Base-by-base conservation (phyloP, 2,888 invertebrate genomes). In the Nephrotoma flavescens region DNA sequence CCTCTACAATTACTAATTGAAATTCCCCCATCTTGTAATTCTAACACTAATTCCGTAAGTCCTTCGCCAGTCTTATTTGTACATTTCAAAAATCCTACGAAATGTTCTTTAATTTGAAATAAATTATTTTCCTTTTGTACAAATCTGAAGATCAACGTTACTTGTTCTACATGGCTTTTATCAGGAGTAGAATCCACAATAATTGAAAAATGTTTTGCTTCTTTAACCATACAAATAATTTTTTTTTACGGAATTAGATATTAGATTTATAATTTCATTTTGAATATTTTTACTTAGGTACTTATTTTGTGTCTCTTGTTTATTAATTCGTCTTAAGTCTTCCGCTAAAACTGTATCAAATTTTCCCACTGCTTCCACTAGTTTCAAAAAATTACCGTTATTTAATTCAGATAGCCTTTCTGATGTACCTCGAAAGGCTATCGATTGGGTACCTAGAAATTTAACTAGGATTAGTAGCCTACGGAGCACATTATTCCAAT, bases 381-480 rank as follows among this genome's bases (percentile, higher is more conserved):
- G 31, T 31, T 31, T 0, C 2, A 1, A 2, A 1, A 31, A 31
- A 31, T 31, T 31, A 31, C 31, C 31, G 31, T 31, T 31, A 31
- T 31, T 31, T 31, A 31, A 31, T 31, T 31, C 31, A 31, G 0
- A 31, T 2, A 31, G 31, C 31, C 31, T 31, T 31, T 31, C 31
- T 31, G 31, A 31, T 31, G 31, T 2, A 2, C 1, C 31, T 31
- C 31, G 31, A 31, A 31, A 31, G 31, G 31, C n/a, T n/a, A 57
- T 71, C 71, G 84, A 12, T 12, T 87, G 86, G 6, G 86, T 86
- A n/a, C 87, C 84, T 6, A 86, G 42, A 86, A 86, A 84, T 84
- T 83, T 44, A 12, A 86, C 86, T 31, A 86, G 12, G 12, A 47
- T 45, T 15, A 86, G 44, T 19, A 83, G 12, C 19, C 47, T 42